Evolutionary conservation across 2,888 invertebrate genomes (phyloP).

Genomic region (Acanthococcus lagerstroemiae): DNA sequence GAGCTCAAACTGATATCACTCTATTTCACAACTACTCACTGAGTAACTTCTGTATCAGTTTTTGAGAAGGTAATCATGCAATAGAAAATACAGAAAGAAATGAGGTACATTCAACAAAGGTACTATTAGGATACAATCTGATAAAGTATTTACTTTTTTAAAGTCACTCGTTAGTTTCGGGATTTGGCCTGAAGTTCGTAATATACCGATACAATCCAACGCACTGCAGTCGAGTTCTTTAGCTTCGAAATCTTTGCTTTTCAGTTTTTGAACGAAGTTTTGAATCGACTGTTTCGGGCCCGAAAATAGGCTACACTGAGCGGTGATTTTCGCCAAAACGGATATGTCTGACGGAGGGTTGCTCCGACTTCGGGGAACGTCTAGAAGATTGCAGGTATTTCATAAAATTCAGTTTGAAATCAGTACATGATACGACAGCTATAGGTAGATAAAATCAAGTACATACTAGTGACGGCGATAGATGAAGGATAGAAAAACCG

Average conservation of each 20-base stretch:
- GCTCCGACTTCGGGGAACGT: constrained; percentile 44
- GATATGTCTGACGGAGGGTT: constrained; percentile 67
- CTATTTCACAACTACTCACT: too few species aligned
- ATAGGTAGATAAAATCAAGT: too few species aligned
- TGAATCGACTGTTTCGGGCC: constrained; percentile 64
- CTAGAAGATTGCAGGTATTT: too few species aligned
- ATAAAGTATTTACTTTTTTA: constrained; percentile 11
- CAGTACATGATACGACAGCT: too few species aligned
- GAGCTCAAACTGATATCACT: too few species aligned
- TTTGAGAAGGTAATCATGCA: too few species aligned
- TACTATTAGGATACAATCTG: too few species aligned
- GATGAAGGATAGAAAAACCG: constrained; percentile 4
- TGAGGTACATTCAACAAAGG: too few species aligned
- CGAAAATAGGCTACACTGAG: constrained; percentile 86
- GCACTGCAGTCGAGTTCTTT: constrained; percentile 68
- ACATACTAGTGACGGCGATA: constrained; percentile 4
- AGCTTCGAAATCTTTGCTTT: constrained; percentile 67
- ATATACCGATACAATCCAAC: constrained; percentile 54
- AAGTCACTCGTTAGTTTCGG: constrained; percentile 5
- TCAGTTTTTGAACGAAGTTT: constrained; percentile 56
- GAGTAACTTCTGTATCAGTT: too few species aligned
- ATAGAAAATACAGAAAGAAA: too few species aligned
- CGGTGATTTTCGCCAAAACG: constrained; percentile 89
- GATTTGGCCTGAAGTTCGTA: background rate
- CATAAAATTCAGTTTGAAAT: too few species aligned